Evolutionary conservation across 2,888 invertebrate species (phyloP), one percentile per base, ranked within the genome.

Genomic region (Meganola albula): DNA sequence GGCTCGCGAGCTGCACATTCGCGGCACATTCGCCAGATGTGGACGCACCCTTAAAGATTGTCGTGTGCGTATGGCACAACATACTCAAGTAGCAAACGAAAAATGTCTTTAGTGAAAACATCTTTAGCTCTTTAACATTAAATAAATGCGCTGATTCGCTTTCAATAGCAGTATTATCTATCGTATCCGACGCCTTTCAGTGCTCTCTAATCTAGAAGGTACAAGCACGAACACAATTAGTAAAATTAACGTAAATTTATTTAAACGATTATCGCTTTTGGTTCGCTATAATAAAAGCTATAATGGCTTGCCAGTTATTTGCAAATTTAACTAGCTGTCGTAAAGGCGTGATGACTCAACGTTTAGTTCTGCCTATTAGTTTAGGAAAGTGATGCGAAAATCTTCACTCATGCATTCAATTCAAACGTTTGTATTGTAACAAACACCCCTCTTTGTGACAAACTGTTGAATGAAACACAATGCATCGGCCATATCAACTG

Each of bases 311-410:
- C 10, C 31, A 20, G 39, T 40, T 34, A 35, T 33, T 27, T 3
- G 33, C 32, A 28, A 27, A 42, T 44, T 50, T 45, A 44, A 43
- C 40, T 37, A 53, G 44, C 48, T 50, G 46, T 44, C 48, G 35
- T 44, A 47, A 44, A 49, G 37, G 33, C 47, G 39, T 37, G 57
- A 58, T 66, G 65, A 72, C 50, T 64, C 55, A 56, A 56, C 60
- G 54, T 55, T 54, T 54, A 52, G 45, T 53, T 60, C 51, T 58
- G 54, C 58, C 64, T 63, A 63, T 65, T 66, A 68, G 58, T 56
- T 58, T 58, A 60, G 50, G 65, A 68, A 68, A 70, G 67, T 62
- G 55, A 58, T 50, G 54, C 53, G 58, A 61, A 63, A 62, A 57
- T 57, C 40, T 53, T 51, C 39, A 33, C 46, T 55, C 34, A 35